A percentile compares a stretch with the other conserved stretches of the same genome.
Evolutionary conservation across 2,113 vertebrate species (phyloP).

Genomic region (Sprattus sprattus): DNA sequence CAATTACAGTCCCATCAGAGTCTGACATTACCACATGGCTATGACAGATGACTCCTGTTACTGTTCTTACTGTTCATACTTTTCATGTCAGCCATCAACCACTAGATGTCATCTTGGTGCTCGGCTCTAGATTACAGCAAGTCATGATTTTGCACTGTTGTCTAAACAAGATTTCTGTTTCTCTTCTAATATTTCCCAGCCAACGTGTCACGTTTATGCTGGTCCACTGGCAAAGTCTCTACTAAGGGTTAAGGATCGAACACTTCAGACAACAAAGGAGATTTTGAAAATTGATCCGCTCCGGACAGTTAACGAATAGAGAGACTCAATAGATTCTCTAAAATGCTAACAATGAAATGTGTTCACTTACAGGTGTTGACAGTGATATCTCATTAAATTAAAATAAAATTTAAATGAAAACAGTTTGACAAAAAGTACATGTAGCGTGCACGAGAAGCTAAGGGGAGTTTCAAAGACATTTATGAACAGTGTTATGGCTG

Average conservation of each 20-base stretch:
- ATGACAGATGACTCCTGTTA: neutral
- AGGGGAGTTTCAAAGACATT: no score
- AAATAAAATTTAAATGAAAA: no score
- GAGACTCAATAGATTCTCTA: no score
- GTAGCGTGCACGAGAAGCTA: no score
- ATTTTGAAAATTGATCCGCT: neutral
- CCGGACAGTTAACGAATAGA: no score
- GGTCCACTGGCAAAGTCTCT: neutral
- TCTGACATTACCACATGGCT: conserved; percentile 43
- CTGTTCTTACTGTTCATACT: neutral
- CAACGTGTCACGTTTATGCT: neutral
- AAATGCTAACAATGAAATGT: no score
- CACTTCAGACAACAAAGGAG: neutral
- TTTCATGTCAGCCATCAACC: neutral
- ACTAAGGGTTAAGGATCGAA: no score
- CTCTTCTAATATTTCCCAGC: neutral
- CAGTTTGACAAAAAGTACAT: no score
- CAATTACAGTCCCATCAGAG: conserved; percentile 50
- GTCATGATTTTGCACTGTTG: neutral
- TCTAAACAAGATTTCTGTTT: neutral
- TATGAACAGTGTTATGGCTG: no score
- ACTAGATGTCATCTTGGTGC: neutral
- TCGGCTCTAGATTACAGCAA: neutral
- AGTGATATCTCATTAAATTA: no score
- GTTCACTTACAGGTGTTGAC: no score